Evolutionary conservation across 2,888 invertebrate species (phyloP), one percentile per base, ranked within the genome.

Genomic region (Athetis lepigone): DNA sequence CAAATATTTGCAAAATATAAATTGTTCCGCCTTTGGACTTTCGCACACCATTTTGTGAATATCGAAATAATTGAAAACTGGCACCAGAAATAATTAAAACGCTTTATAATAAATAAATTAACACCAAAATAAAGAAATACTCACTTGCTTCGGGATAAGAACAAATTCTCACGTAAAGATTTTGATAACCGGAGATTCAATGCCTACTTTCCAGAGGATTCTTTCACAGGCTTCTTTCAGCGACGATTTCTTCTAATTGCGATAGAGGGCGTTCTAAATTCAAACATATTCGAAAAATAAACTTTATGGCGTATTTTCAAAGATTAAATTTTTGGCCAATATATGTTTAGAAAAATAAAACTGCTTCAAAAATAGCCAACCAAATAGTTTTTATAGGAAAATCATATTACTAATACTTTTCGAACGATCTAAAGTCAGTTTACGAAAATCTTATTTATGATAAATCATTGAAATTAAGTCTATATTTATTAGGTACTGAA

Each of bases 181-280:
- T 95, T 95, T 93, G 94, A 93, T 94, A 83, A 90, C 94, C 92
- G 92, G 94, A 93, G 93, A 92, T 91, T 91, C 92, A 89, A 89
- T 94, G 94, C 91, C 93, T 94, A 92, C 91, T 94, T 92, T 94
- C 92, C 90, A 93, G 93, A 92, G 92, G 95, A 94, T 92, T 95
- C 95, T 95, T 94, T 92, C 95, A 95, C 88, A 90, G 90, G 95
- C 92, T 95, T 95, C 95, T 95, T 94, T 95, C 95, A 94, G 85
- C 77, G 78, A 82, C 88, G 84, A 87, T 88, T 85, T 81, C 83
- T 82, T 84, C 80, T 80, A 77, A 80, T 84, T 88, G 85, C 89
- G 88, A 83, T 81, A 95, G 94, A 90, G 91, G 92, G 93, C 93
- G 94, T 94, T 94, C 93, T 74, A 89, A 92, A 88, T 94, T 93